phyloP scores from a whole-genome alignment of 92 coral and sea anemone genomes.

The Bergia puertoricense region DNA sequence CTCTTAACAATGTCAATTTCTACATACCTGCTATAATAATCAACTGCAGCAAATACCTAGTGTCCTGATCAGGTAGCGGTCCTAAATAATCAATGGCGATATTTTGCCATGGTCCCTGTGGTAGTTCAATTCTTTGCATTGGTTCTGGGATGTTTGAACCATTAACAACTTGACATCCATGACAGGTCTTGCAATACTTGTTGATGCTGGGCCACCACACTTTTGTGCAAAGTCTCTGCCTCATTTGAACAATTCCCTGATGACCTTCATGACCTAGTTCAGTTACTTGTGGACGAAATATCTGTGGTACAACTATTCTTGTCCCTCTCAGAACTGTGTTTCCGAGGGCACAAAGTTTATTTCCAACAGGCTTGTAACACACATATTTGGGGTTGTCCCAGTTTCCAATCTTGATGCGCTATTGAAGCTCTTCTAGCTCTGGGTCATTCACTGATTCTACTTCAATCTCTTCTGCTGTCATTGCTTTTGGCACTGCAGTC shows the following conservation, averaged over 20 bases:
- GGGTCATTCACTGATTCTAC: no score
- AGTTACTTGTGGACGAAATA: not conserved
- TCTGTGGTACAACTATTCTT: not conserved
- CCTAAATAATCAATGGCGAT: constrained; percentile 55
- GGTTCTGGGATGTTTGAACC: constrained; percentile 48
- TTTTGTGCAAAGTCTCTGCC: not conserved
- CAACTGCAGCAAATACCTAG: constrained; percentile 54
- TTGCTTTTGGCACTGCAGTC: constrained; percentile 32
- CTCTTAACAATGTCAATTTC: constrained; percentile 39
- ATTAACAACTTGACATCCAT: constrained; percentile 62
- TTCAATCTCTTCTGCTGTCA: no score
- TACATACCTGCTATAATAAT: constrained; percentile 59
- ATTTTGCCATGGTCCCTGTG: constrained; percentile 50
- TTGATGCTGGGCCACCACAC: constrained; percentile 69
- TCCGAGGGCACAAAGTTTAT: not conserved
- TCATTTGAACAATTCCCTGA: no score
- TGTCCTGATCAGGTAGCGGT: constrained; percentile 55
- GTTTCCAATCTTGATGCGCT: no score
- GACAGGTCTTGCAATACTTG: constrained; percentile 51
- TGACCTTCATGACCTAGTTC: constrained; percentile 1
- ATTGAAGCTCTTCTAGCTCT: no score
- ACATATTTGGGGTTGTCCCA: no score
- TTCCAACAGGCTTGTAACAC: no score
- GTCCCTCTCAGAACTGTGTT: constrained; percentile 2
- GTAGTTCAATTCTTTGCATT: constrained; percentile 45